phyloP scores from a whole-genome alignment of 2,888 invertebrate genomes.

The Copidosoma aretas region DNA sequence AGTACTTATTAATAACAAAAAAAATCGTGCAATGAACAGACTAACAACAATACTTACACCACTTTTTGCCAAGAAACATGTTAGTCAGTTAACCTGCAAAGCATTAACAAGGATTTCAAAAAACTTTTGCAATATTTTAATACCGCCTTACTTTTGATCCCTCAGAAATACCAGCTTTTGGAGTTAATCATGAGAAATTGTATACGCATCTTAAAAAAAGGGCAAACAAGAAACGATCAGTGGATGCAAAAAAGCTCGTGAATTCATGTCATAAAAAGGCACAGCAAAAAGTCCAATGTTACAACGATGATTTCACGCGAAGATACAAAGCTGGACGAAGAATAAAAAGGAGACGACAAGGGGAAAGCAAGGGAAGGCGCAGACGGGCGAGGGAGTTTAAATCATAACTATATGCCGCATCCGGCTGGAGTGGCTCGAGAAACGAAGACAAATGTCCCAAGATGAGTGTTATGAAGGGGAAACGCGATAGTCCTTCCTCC shows the following conservation, averaged over 20 bases:
- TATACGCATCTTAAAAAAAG: not conserved
- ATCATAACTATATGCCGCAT: slow-evolving; percentile 54
- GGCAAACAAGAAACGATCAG: slow-evolving; percentile 1
- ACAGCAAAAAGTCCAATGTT: not conserved
- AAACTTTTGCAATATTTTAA: too few species aligned
- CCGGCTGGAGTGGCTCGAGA: slow-evolving; percentile 53
- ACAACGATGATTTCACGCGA: not conserved
- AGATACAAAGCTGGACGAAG: not conserved
- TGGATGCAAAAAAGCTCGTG: not conserved
- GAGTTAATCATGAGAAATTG: slow-evolving; percentile 19
- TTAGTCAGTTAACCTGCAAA: too few species aligned
- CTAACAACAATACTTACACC: too few species aligned
- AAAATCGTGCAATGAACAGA: too few species aligned
- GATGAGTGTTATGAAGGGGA: slow-evolving; percentile 57
- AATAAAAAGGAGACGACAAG: not conserved
- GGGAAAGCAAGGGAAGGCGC: not conserved
- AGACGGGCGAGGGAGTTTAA: slow-evolving; percentile 46
- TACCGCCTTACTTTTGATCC: too few species aligned
- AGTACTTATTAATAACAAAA: too few species aligned
- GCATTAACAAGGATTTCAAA: too few species aligned
- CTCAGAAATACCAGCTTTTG: slow-evolving; percentile 17
- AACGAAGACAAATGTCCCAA: slow-evolving; percentile 58
- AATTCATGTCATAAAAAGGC: not conserved
- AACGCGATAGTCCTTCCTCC: slow-evolving; percentile 53
- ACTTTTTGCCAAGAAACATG: too few species aligned